These are phyloP conservation scores for Fragum fragum DNA, from an alignment of 2,888 invertebrate genomes.

Conservation along the genomic window DNA sequence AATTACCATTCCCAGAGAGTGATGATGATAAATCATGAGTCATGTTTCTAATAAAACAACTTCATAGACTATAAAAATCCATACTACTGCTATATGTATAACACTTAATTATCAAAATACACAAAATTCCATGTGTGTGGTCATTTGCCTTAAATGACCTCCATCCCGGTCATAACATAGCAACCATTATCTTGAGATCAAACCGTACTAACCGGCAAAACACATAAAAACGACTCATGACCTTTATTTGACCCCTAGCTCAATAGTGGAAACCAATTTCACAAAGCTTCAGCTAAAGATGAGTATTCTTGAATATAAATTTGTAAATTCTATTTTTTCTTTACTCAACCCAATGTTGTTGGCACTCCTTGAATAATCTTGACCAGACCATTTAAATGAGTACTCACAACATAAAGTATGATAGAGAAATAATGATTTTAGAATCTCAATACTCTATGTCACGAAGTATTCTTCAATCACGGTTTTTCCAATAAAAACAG, in stretches of 20 bases:
- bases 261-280: background rate
- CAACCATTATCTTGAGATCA: constrained; percentile 18
- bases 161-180: constrained; percentile 7
- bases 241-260: constrained; percentile 12
- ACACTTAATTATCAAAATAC: background rate
- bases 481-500: background rate
- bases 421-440: no score
- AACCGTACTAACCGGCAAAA: background rate
- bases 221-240: background rate
- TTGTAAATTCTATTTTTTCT: no score
- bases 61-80: background rate
- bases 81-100: background rate
- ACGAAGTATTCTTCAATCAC: background rate
- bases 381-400: no score
- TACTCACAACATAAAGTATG: no score
- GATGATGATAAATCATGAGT: no score
- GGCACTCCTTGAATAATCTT: no score
- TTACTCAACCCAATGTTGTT: no score
- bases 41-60: no score
- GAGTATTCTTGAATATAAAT: no score
- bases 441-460: no score
- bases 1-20: no score
- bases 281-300: no score
- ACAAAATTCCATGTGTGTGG: background rate
- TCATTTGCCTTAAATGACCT: constrained; percentile 27